These are phyloP conservation scores for Hydractinia symbiolongicarpus DNA, from an alignment of 30 jellyfish, hydroid and myxozoan genomes.

Conservation along the genomic window DNA sequence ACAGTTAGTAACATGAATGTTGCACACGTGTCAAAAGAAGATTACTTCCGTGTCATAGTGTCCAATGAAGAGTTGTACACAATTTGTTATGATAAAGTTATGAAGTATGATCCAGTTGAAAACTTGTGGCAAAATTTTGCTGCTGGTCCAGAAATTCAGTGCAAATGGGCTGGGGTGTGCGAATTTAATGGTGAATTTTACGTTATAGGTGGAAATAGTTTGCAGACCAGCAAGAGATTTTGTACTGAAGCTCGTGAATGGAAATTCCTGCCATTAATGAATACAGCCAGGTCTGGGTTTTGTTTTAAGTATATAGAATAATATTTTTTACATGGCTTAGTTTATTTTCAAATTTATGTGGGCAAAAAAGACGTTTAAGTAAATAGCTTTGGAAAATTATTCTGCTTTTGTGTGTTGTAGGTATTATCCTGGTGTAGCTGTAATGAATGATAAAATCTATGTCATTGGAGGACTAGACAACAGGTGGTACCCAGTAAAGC, in stretches of 20 bases:
- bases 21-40: slow-evolving; percentile 74
- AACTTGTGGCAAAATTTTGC: slow-evolving; percentile 65
- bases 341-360: background rate
- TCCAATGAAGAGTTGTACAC: slow-evolving; percentile 81
- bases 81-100: slow-evolving; percentile 56
- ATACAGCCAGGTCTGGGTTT: slow-evolving; percentile 36
- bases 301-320: background rate
- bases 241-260: slow-evolving; percentile 49
- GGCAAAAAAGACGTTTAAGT: background rate
- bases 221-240: slow-evolving; percentile 65
- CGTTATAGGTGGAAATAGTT: slow-evolving; percentile 85
- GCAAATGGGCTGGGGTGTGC: slow-evolving; percentile 97
- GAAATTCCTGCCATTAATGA: slow-evolving; percentile 74
- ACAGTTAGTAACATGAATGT: slow-evolving; percentile 68
- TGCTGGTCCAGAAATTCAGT: slow-evolving; percentile 93
- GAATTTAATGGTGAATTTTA: slow-evolving; percentile 59
- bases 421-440: slow-evolving; percentile 93
- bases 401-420: background rate
- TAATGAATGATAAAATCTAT: slow-evolving; percentile 66
- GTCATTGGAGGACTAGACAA: slow-evolving; percentile 91
- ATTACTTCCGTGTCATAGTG: slow-evolving; percentile 86
- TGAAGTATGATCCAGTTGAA: slow-evolving; percentile 85
- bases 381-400: background rate
- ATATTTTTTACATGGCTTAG: background rate
- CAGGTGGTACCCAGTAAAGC: slow-evolving; percentile 70